Evolutionary conservation across 2,113 vertebrate genomes (phyloP), one percentile per base, ranked within the genome.

Genomic region (pig (Sus scrofa)): DNA sequence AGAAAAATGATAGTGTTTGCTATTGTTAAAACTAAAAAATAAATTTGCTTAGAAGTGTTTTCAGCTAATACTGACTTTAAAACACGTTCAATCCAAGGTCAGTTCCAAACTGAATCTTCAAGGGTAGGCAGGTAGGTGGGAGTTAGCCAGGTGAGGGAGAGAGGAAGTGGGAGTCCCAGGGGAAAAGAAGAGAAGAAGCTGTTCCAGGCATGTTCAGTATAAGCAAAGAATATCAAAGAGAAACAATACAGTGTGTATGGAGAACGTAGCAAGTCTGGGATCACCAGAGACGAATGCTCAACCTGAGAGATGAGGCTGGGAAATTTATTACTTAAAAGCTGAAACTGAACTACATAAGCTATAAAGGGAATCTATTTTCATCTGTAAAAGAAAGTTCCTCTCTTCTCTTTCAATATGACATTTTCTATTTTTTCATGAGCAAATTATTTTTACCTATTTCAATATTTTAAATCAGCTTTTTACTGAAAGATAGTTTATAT

Each of bases 51-150:
- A 70, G 32, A 88, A 88, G 19, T 34, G 13, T 65, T 82, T 68
- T 88, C 24, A 83, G 30, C 63, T 81, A 85, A 79, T 27, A 56
- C 63, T 56, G n/a, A 15, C 63, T 91, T 92, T 65, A 75, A 95
- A 67, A 84, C 11, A 84, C 8, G 60, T 90, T 13, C 6, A 27
- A n/a, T 84, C 30, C 67, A 70, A 70, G 32, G 67, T 34, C 16
- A 70, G 34, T 70, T 70, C n/a, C 67, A 70, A 34, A 34, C 18
- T 6, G 8, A 70, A 2, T 70, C n/a, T 70, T 70, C 67, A 70
- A 70, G 67, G 67, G n/a, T 34, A 70, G 67, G 18, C 20, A 34
- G n/a, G n/a, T n/a, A n/a, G n/a, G n/a, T n/a, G n/a, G n/a, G n/a
- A 34, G 67, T 34, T 70, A 70, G 67, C n/a, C 67, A 70, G 67